Conservation (phyloP, 2,113 vertebrate species). For the Myocastor coypus region DNA sequence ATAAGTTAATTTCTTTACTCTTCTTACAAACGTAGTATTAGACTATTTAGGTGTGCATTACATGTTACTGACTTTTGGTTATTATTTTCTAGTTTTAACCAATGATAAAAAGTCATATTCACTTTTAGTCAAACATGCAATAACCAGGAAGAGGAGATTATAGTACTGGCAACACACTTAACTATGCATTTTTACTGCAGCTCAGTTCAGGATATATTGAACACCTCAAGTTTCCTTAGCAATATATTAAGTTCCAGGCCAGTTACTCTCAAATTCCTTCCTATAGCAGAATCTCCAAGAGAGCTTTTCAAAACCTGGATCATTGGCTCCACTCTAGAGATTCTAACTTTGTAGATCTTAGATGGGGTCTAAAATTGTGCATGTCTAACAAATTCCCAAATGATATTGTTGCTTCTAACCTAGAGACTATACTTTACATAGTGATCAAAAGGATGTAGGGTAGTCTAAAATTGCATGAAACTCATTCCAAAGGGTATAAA, state of each 20-base stretch:
- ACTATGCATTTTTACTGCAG: slow-evolving; percentile 37
- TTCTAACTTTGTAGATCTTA: slow-evolving; percentile 31
- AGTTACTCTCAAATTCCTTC: neutral
- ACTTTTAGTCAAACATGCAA: slow-evolving; percentile 6
- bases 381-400: slow-evolving; percentile 25
- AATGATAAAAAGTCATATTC: slow-evolving; percentile 10
- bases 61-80: neutral
- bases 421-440: neutral
- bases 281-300: neutral
- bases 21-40: neutral
- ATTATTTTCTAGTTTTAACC: slow-evolving; percentile 24
- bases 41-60: neutral
- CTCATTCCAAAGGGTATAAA: neutral
- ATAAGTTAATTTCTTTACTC: neutral
- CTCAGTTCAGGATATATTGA: slow-evolving; percentile 37
- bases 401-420: neutral
- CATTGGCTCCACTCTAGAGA: neutral
- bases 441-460: neutral
- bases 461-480: neutral
- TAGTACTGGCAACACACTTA: neutral
- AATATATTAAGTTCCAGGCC: slow-evolving; percentile 22
- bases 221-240: neutral
- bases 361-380: neutral
- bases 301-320: slow-evolving; percentile 6
- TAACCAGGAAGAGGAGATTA: neutral